Evolutionary conservation across 2,113 vertebrate species (phyloP).

Genomic region (Leptobrachium leishanense): DNA sequence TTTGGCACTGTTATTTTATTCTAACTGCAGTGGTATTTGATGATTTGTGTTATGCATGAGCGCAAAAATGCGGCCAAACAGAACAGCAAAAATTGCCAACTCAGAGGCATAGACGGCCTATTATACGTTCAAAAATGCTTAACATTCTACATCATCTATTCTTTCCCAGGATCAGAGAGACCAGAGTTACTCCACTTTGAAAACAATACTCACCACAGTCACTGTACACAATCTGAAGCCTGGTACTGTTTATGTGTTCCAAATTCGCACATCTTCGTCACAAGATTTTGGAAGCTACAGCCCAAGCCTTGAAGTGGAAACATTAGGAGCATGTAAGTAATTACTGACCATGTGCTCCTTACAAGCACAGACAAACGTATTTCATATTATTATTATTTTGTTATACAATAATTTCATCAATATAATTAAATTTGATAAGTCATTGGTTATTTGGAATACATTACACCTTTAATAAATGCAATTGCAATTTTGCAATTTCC

Average conservation of each 20-base stretch:
- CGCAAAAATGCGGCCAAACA: not conserved
- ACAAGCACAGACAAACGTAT: too few species aligned
- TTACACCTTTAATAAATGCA: too few species aligned
- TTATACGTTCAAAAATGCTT: not conserved
- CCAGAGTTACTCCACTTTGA: slow-evolving; percentile 90
- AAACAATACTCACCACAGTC: slow-evolving; percentile 81
- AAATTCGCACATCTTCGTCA: slow-evolving; percentile 79
- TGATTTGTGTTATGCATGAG: slow-evolving; percentile 4
- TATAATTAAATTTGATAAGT: too few species aligned
- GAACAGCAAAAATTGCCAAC: not conserved
- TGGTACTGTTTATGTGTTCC: slow-evolving; percentile 89
- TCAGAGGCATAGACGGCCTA: not conserved
- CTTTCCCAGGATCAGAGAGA: slow-evolving; percentile 86
- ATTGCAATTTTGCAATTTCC: too few species aligned
- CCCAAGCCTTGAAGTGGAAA: slow-evolving; percentile 89
- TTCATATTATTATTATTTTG: too few species aligned
- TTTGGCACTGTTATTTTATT: slow-evolving; percentile 6
- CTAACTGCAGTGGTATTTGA: not conserved
- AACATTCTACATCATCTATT: not conserved
- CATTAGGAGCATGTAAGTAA: slow-evolving; percentile 85
- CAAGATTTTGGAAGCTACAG: slow-evolving; percentile 79
- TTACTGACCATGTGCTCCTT: too few species aligned
- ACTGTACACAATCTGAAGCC: slow-evolving; percentile 91
- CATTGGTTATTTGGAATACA: too few species aligned
- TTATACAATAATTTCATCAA: too few species aligned